Evolutionary conservation across 92 coral and sea anemone species (phyloP), one percentile per base, ranked within the genome.

Genomic region (Meandrina meandrites): DNA sequence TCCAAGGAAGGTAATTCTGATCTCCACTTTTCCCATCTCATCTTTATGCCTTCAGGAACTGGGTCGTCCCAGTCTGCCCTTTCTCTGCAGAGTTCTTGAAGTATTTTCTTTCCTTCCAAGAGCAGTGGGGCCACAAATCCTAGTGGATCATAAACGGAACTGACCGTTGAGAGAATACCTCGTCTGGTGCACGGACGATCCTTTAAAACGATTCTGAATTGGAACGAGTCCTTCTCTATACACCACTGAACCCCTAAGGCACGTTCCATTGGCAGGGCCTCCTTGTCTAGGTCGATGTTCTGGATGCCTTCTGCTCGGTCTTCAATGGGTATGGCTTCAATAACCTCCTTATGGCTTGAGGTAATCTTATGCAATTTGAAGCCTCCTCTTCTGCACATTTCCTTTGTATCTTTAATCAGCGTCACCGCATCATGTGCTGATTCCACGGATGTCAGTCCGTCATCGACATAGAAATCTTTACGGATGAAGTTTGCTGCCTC

Each of bases 221-320:
- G n/a, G n/a, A n/a, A n/a, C n/a, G n/a, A n/a, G n/a, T n/a, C n/a
- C n/a, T n/a, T n/a, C n/a, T n/a, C n/a, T n/a, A n/a, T n/a, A n/a
- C n/a, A n/a, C n/a, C n/a, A n/a, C n/a, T n/a, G n/a, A n/a, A n/a
- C n/a, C n/a, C n/a, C n/a, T n/a, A n/a, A n/a, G n/a, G n/a, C n/a
- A n/a, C n/a, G n/a, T n/a, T n/a, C n/a, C n/a, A 64, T 28, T 0
- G 71, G 71, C 32, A 64, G 0, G 4, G 1, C 30, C 1, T 64
- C 71, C 30, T 22, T 64, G 30, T 22, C 71, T 1, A 64, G 71
- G 24, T 64, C 71, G 31, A 64, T 21, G 32, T 22, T 1, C 27
- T 62, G 69, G 8, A 62, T 62, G 69, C 69, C 69, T 62, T 62
- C 28, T 62, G 69, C 69, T 62, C 69, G 69, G 69, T 62, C 69